Evolutionary conservation across 2,888 invertebrate species (phyloP).

Genomic region (Chesias legatella): DNA sequence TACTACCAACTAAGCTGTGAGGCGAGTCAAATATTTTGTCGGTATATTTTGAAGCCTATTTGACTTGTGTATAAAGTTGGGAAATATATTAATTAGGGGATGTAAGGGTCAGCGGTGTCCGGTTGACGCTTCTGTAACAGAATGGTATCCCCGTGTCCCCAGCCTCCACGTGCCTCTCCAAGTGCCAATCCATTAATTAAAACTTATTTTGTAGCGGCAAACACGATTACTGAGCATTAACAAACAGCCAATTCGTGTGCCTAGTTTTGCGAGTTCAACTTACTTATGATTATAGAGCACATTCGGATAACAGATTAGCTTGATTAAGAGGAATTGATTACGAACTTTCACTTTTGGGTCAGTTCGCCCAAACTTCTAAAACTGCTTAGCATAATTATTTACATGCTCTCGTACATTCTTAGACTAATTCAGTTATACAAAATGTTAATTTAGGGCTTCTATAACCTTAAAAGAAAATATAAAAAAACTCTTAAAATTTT

Average conservation of each 20-base stretch:
- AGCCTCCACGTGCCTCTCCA: conserved; percentile 64
- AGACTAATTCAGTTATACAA: conserved; percentile 9
- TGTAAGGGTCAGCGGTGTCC: conserved; percentile 36
- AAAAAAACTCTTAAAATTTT: no score
- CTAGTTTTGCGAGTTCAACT: conserved; percentile 50
- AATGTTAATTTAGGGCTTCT: conserved; percentile 4
- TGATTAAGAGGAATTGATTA: conserved; percentile 47
- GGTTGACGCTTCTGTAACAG: conserved; percentile 51
- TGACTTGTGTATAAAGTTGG: conserved; percentile 24
- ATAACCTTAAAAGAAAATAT: no score
- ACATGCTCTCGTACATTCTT: conserved; percentile 14
- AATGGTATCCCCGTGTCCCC: conserved; percentile 57
- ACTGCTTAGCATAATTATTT: conserved; percentile 1
- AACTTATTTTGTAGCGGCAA: conserved; percentile 73
- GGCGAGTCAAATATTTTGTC: no score
- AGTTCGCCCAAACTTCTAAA: conserved; percentile 1
- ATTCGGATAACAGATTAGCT: conserved; percentile 54
- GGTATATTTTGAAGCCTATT: no score
- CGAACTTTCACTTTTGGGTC: conserved; percentile 19
- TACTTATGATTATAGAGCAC: conserved; percentile 57
- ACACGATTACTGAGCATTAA: conserved; percentile 54
- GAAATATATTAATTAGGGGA: conserved; percentile 30
- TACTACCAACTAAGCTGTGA: no score
- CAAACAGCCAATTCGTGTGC: conserved; percentile 52
- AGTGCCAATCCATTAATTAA: conserved; percentile 79